Evolutionary conservation across 2,888 invertebrate species (phyloP), one percentile per base, ranked within the genome.

Genomic region (Stenurella melanura): DNA sequence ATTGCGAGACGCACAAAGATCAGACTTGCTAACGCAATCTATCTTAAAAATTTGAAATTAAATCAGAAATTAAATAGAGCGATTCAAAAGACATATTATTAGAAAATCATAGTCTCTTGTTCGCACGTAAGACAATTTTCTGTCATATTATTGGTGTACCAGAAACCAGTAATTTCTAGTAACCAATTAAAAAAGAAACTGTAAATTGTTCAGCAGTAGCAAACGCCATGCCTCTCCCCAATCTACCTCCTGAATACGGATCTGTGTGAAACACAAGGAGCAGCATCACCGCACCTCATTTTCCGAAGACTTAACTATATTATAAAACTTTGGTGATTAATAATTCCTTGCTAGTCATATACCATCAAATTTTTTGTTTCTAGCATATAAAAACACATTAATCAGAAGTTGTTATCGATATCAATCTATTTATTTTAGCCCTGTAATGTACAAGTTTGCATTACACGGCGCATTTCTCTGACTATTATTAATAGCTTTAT

Each of bases 281-380:
- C 21, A 34, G 7, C 9, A 34, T 34, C 30, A 6, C 6, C 3
- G 2, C 15, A 50, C 15, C n/a, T 50, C n/a, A 15, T 50, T n/a
- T 15, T 50, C 50, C 6, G 3, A 50, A n/a, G 7, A 50, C n/a
- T 50, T 50, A 50, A 50, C 15, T 50, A n/a, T 7, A 50, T n/a
- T 50, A 50, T 50, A 15, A 50, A 50, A 50, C 50, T 50, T 50
- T 50, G n/a, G n/a, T 17, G n/a, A 50, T 50, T 50, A 50, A 50
- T 50, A 50, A 50, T 50, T 15, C 50, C 6, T 6, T 5, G n/a
- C 2, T 50, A 50, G n/a, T 50, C 50, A 50, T 50, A 50, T n/a
- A 50, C 15, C 50, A n/a, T 50, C 6, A 50, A 50, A n/a, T 50
- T 50, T 42, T 50, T n/a, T 12, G 42, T 42, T 42, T 42, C 42